Evolutionary conservation across 2,113 vertebrate species (phyloP).

Genomic region (Camarhynchus parvulus): DNA sequence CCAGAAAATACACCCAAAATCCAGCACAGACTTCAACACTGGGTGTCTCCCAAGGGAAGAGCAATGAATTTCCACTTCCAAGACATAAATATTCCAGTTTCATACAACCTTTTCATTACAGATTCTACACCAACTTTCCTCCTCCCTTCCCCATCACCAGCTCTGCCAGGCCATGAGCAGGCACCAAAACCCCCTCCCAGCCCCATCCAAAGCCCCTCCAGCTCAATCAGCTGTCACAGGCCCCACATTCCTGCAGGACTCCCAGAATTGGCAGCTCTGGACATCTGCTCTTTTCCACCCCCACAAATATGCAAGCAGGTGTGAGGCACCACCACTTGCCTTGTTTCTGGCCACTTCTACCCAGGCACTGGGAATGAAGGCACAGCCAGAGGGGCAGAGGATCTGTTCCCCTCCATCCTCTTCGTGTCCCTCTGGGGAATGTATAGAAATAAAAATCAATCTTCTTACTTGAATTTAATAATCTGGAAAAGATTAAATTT

Average conservation of each 20-base stretch:
- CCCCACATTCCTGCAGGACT: conserved; percentile 22
- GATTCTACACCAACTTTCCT: background rate
- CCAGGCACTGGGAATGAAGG: background rate
- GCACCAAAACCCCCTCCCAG: background rate
- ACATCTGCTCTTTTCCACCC: conserved; percentile 69
- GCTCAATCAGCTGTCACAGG: conserved; percentile 63
- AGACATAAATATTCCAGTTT: background rate
- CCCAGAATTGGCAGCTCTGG: conserved; percentile 36
- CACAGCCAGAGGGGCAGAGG: background rate
- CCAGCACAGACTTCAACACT: background rate
- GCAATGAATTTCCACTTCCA: background rate
- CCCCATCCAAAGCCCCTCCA: background rate
- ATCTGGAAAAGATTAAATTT: background rate
- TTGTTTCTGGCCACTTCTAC: background rate
- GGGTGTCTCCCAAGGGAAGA: background rate
- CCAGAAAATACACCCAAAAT: background rate
- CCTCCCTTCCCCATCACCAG: background rate
- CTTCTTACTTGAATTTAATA: background rate
- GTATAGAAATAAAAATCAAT: background rate
- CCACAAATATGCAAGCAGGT: conserved; percentile 72
- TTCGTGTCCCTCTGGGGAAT: fast-evolving
- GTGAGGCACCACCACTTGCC: conserved; percentile 13
- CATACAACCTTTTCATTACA: background rate
- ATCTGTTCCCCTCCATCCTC: background rate
- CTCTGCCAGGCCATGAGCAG: background rate